Percentiles rank a stretch among this genome's conserved stretches.
Evolutionary conservation across 2,797 vertebrate genomes (phyloP).

Genomic region (Dipus sagitta): DNA sequence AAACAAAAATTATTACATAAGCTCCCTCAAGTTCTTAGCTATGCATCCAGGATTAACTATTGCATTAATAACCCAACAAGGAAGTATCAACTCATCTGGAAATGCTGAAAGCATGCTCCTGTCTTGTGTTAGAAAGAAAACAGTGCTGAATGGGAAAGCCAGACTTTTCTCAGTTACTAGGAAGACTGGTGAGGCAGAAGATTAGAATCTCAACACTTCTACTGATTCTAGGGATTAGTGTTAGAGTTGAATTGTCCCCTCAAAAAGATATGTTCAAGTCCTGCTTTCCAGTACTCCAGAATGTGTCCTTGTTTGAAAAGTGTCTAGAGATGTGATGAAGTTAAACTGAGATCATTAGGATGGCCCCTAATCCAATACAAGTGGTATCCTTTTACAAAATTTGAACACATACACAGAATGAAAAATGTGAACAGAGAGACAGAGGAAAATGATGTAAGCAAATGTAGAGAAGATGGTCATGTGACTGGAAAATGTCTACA

Average conservation of each 20-base stretch:
- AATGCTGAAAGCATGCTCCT: background rate
- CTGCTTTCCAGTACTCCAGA: background rate
- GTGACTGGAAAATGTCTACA: background rate
- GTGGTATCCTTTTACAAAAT: background rate
- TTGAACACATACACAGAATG: background rate
- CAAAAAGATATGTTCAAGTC: background rate
- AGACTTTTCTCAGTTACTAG: background rate
- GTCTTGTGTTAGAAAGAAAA: background rate
- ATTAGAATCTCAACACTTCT: background rate
- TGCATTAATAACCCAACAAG: background rate
- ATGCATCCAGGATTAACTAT: background rate
- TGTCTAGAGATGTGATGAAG: slow-evolving; percentile 1
- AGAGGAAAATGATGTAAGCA: background rate
- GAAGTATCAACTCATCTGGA: background rate
- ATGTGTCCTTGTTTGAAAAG: slow-evolving; percentile 35
- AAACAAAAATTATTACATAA: background rate
- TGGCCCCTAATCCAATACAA: background rate
- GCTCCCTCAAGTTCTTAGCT: background rate
- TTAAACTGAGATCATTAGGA: background rate
- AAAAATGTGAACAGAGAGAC: background rate
- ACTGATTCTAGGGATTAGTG: background rate
- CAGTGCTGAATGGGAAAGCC: background rate
- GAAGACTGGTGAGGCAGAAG: background rate
- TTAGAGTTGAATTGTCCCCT: background rate
- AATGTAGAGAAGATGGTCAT: background rate